Evolutionary conservation across 2,888 invertebrate genomes (phyloP).

Genomic region (Mythimna ferrago): DNA sequence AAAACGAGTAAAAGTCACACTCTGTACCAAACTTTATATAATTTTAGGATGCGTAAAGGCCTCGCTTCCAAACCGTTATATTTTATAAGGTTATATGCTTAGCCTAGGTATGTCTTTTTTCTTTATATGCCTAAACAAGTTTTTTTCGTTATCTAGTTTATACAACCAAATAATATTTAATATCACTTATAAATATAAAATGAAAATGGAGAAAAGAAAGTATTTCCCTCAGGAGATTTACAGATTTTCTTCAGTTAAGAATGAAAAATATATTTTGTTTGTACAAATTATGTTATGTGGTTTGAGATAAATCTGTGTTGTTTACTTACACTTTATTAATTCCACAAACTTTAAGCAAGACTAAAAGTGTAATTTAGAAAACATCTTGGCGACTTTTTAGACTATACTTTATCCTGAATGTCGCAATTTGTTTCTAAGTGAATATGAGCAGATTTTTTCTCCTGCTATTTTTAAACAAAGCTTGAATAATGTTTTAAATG

Average conservation of each 20-base stretch:
- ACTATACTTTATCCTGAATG: not conserved
- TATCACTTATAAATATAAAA: not conserved
- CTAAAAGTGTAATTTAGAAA: constrained; percentile 18
- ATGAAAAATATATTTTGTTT: not conserved
- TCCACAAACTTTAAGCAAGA: not conserved
- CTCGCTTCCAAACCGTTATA: not conserved
- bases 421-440: constrained; percentile 7
- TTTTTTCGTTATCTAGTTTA: constrained; percentile 15
- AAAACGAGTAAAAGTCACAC: not conserved
- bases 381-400: not conserved
- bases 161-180: not conserved
- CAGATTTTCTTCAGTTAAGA: not conserved
- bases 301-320: no score
- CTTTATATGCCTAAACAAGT: constrained; percentile 16
- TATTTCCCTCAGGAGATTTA: not conserved
- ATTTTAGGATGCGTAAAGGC: no score
- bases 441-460: not conserved
- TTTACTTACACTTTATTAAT: not conserved
- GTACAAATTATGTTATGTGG: no score
- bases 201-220: not conserved
- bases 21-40: not conserved
- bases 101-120: not conserved
- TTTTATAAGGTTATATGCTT: not conserved
- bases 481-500: not conserved
- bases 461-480: not conserved